Base-by-base conservation (phyloP, 2,797 vertebrate species). In the Ctenosaura bakeri region DNA sequence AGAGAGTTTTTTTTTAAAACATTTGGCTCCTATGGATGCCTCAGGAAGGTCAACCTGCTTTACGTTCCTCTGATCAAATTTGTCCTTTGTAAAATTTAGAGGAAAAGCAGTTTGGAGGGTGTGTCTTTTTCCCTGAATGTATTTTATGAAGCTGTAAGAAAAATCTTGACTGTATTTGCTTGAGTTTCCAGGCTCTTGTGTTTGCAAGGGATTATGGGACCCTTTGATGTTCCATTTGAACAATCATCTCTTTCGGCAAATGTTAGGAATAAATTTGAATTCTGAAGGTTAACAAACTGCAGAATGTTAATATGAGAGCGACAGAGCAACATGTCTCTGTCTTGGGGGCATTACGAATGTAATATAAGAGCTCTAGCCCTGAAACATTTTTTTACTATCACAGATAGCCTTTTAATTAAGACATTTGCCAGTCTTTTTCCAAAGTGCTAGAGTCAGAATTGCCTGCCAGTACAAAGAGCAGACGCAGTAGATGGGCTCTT, bases 371-470 rank as follows among this genome's bases (percentile, higher is more conserved):
- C 56, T 1, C 5, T 64, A 69, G 26, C 0, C 1, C 24, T 71
- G 35, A 50, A 91, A 38, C 56, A 91, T 91, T 74, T 93, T 92
- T 90, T 92, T 90, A 29, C 52, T 91, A 88, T 83, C 90, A 88
- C 14, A 50, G 90, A 14, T 10, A 9, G 71, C 22, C 46, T 26
- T 12, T 6, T 59, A 56, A 46, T 89, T 88, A 42, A 77, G 3
- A 22, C 18, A 77, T 42, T 69, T 22, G 20, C 59, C 59, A 62
- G 59, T 20, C 59, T 6, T 62, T 62, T 62, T 2, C 26, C 42
- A 18, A 86, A 88, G 50, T 0, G 0, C 32, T 64, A 12, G 77
- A 84, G 54, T 64, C 62, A 24, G 83, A 46, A 0, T 35, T 22
- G 89, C 35, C 86, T 4, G 46, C 76, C 35, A 82, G 7, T 18